Conservation (phyloP, 2,888 invertebrate species). For the Aricia artaxerxes region DNA sequence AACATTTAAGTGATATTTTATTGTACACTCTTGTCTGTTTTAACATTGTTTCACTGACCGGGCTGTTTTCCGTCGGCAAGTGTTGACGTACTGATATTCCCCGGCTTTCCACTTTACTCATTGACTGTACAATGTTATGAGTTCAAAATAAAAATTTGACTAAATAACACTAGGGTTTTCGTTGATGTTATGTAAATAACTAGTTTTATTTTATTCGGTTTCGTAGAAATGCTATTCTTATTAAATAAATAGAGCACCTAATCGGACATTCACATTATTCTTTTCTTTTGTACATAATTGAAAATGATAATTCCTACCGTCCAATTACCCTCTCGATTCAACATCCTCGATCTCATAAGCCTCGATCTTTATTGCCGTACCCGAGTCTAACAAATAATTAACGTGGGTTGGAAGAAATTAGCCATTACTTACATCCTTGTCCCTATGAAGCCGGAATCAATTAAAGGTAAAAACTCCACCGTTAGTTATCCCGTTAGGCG, state of each 20-base stretch:
- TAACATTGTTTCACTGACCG: background rate
- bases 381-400: conserved; percentile 1
- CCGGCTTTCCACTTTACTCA: background rate
- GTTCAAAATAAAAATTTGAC: background rate
- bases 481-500: conserved; percentile 36
- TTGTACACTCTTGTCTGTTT: conserved; percentile 2
- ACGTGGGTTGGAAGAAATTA: conserved; percentile 11
- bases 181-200: too few species aligned
- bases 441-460: conserved; percentile 21
- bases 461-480: conserved; percentile 1
- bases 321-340: background rate
- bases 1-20: conserved; percentile 6
- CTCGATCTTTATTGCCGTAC: background rate
- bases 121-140: background rate
- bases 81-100: background rate
- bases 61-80: background rate
- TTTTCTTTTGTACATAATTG: background rate
- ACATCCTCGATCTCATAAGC: background rate
- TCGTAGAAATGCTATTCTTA: too few species aligned
- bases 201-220: too few species aligned
- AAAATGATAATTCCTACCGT: background rate
- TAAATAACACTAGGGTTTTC: too few species aligned
- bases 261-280: background rate
- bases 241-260: background rate
- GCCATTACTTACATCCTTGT: conserved; percentile 12